Evolutionary conservation across 2,797 vertebrate species (phyloP).

Genomic region (Spinus olivaceus): DNA sequence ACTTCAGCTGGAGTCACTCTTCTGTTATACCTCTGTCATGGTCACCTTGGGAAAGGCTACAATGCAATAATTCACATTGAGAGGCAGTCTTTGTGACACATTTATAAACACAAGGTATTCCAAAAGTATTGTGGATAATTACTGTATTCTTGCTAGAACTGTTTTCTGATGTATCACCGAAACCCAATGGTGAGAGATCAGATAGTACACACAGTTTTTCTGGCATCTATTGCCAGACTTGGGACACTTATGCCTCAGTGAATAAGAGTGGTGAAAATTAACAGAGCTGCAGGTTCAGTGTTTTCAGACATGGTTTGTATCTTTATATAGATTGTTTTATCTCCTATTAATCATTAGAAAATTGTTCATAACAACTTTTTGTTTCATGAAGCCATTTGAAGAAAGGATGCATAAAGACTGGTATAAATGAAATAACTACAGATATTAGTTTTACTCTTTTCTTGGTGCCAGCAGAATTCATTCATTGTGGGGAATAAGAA

Average conservation of each 20-base stretch:
- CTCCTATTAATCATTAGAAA: neutral
- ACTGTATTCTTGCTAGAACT: neutral
- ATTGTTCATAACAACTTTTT: neutral
- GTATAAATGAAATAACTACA: neutral
- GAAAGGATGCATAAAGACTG: neutral
- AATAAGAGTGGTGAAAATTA: neutral
- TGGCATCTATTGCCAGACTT: neutral
- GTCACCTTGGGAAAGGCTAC: neutral
- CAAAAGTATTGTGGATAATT: neutral
- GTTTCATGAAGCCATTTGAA: neutral
- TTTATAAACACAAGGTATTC: neutral
- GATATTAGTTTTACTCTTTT: neutral
- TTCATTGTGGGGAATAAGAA: neutral
- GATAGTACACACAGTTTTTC: neutral
- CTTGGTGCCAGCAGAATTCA: neutral
- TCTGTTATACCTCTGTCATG: neutral
- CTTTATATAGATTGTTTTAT: neutral
- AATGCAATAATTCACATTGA: neutral
- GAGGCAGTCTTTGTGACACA: neutral
- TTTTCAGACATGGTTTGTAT: neutral
- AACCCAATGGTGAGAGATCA: neutral
- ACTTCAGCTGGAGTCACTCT: neutral
- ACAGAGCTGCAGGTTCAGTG: neutral
- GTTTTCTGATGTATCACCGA: neutral
- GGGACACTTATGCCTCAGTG: neutral